Percentiles rank a stretch among this genome's conserved stretches.
phyloP scores from a whole-genome alignment of 2,113 vertebrate genomes.

The Grammomys dolichurus region DNA sequence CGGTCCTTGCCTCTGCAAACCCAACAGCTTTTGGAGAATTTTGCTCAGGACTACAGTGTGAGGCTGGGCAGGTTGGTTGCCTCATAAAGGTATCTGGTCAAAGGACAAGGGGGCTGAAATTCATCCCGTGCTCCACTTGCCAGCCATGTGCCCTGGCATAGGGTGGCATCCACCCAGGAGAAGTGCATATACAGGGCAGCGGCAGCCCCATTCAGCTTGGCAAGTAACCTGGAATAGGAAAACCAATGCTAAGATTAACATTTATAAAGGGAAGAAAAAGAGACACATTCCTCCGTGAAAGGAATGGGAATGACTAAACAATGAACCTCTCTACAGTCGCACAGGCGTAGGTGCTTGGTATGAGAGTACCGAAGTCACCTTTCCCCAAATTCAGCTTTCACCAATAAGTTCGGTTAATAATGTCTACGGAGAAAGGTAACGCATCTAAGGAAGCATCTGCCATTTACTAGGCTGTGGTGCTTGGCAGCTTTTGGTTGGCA shows the following conservation, averaged over 20 bases:
- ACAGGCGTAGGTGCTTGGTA: background rate
- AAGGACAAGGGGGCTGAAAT: background rate
- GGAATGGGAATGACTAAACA: background rate
- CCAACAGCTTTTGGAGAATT: background rate
- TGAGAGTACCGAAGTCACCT: background rate
- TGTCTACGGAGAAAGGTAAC: background rate
- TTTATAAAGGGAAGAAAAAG: constrained; percentile 34
- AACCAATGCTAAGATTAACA: constrained; percentile 44
- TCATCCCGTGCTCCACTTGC: background rate
- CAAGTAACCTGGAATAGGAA: background rate
- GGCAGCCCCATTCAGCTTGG: constrained; percentile 20
- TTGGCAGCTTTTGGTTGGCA: background rate
- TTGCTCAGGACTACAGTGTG: background rate
- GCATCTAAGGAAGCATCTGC: background rate
- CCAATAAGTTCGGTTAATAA: background rate
- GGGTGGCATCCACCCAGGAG: background rate
- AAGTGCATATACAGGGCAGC: background rate
- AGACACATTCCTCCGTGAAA: background rate
- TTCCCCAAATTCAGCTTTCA: background rate
- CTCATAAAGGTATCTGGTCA: background rate
- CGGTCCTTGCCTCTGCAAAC: background rate
- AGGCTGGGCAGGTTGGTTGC: background rate
- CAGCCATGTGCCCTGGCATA: background rate
- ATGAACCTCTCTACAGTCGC: background rate
- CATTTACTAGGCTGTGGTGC: background rate